Conservation (phyloP, 1,140 invertebrate genomes). For the Panulirus ornatus region DNA sequence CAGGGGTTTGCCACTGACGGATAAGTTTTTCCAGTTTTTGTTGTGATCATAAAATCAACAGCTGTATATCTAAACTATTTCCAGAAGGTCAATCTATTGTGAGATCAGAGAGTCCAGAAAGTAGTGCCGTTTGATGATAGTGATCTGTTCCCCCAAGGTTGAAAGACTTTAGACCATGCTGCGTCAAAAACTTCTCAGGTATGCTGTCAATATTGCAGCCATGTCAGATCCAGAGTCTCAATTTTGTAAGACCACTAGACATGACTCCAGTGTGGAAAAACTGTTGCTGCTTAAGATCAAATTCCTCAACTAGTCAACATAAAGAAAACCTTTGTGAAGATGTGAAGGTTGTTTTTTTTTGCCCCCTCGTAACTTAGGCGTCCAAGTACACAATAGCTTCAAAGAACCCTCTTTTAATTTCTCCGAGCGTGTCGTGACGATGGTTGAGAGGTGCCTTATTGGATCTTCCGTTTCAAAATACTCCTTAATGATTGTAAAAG, state of each 20-base stretch:
- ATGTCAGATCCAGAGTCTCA: constrained; percentile 86
- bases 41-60: constrained; percentile 51
- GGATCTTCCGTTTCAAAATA: constrained; percentile 83
- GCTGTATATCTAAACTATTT: constrained; percentile 58
- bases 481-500: constrained; percentile 86
- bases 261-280: constrained; percentile 82
- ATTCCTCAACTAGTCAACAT: constrained; percentile 78
- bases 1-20: constrained; percentile 69
- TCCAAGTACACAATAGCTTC: constrained; percentile 51
- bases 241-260: constrained; percentile 87
- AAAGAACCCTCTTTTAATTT: constrained; percentile 59
- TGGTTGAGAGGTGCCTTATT: constrained; percentile 22
- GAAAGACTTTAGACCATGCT: constrained; percentile 84
- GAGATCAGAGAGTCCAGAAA: constrained; percentile 60
- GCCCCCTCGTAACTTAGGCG: neutral
- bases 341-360: constrained; percentile 78
- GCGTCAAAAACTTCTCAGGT: constrained; percentile 79
- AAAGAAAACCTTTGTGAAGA: constrained; percentile 85
- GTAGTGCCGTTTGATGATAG: constrained; percentile 48
- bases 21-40: constrained; percentile 54
- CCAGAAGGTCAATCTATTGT: constrained; percentile 59
- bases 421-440: constrained; percentile 37
- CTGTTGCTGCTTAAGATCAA: constrained; percentile 88
- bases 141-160: constrained; percentile 89
- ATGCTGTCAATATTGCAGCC: constrained; percentile 90